A percentile compares a stretch with the other conserved stretches of the same genome.
These are phyloP conservation scores for Neolamprologus longior DNA, from an alignment of 2,113 vertebrate species.

Conservation along the genomic window DNA sequence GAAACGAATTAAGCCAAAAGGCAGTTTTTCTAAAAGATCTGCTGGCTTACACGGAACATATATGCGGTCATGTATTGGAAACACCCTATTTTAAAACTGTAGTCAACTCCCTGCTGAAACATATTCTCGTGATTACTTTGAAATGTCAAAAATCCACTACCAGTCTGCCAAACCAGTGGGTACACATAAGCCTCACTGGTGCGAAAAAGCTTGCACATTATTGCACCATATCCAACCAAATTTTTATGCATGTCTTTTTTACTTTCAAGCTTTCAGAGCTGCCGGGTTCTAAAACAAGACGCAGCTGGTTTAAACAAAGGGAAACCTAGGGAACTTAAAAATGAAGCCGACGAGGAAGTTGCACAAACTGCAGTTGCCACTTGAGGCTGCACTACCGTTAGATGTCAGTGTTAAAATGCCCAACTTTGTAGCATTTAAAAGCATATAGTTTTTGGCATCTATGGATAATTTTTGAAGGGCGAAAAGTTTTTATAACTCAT, in stretches of 20 bases:
- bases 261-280: background rate
- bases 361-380: background rate
- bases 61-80: background rate
- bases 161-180: background rate
- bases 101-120: background rate
- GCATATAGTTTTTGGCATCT: background rate
- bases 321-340: background rate
- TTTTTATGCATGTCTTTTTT: background rate
- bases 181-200: background rate
- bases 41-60: background rate
- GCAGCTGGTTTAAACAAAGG: background rate
- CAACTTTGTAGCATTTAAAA: background rate
- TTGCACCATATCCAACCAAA: background rate
- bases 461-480: background rate
- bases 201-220: background rate
- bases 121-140: background rate
- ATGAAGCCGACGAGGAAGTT: accelerated
- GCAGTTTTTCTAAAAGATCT: background rate
- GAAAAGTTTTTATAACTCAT: background rate
- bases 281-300: background rate
- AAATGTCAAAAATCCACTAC: background rate
- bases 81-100: background rate
- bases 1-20: background rate
- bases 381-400: background rate
- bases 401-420: background rate